Percentiles rank a stretch among this genome's conserved stretches.
Conservation (phyloP, 2,113 vertebrate species). For the Ageneiosus marmoratus region DNA sequence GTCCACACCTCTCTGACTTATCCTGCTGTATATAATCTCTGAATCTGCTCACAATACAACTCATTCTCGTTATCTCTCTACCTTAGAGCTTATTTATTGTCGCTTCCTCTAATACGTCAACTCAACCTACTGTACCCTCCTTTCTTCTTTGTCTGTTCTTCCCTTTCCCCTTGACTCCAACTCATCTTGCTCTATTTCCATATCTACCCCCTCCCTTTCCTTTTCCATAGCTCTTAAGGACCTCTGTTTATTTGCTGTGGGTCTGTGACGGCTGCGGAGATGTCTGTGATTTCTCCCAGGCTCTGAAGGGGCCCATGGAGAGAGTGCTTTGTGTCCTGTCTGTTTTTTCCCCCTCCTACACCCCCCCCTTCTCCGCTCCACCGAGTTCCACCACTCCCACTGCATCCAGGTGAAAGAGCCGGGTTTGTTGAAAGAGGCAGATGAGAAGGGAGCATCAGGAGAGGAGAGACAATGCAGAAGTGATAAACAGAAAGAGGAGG, state of each 20-base stretch:
- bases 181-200: conserved; percentile 8
- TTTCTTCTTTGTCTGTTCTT: conserved; percentile 6
- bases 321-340: conserved; percentile 73
- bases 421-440: conserved; percentile 52
- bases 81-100: conserved; percentile 7
- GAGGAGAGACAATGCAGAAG: conserved; percentile 20
- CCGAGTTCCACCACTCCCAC: conserved; percentile 66
- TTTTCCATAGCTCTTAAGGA: conserved; percentile 34
- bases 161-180: conserved; percentile 10
- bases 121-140: background rate
- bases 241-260: conserved; percentile 59
- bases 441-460: conserved; percentile 23
- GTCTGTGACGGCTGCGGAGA: conserved; percentile 64
- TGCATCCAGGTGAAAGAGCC: conserved; percentile 67
- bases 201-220: background rate
- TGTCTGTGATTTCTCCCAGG: conserved; percentile 73
- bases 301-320: conserved; percentile 71
- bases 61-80: background rate
- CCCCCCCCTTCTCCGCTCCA: conserved; percentile 61
- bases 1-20: conserved; percentile 26
- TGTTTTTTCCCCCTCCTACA: background rate
- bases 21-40: background rate
- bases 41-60: background rate
- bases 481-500: conserved; percentile 23
- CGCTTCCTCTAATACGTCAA: background rate